Conservation (phyloP, 1,140 invertebrate genomes). For the Bombus waltoni region DNA sequence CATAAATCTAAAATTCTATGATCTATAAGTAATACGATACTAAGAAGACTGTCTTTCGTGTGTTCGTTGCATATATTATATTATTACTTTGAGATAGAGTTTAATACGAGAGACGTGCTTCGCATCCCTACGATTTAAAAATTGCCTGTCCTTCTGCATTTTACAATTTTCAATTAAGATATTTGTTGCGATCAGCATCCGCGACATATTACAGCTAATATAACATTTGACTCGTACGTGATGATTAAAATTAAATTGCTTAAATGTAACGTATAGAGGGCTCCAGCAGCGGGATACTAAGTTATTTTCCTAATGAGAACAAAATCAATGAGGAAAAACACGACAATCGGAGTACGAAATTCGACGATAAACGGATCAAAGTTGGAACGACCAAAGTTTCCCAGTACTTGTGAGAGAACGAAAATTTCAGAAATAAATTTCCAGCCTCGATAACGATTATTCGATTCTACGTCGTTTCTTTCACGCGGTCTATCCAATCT, state of each 20-base stretch:
- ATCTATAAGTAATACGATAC: neutral
- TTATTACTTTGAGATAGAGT: neutral
- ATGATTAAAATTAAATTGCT: conserved; percentile 18
- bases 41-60: neutral
- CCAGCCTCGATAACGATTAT: neutral
- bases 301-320: conserved; percentile 54
- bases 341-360: neutral
- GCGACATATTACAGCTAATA: neutral
- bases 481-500: neutral
- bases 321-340: neutral
- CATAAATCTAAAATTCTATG: neutral
- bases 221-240: neutral
- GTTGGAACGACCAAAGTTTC: neutral
- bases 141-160: neutral
- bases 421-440: neutral
- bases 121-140: neutral
- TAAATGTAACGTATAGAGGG: conserved; percentile 61
- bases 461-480: too few species aligned
- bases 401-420: neutral
- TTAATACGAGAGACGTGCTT: neutral
- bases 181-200: neutral
- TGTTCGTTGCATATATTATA: conserved; percentile 8
- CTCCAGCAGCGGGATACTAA: conserved; percentile 61
- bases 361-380: neutral
- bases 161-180: neutral